A percentile compares a stretch with the other conserved stretches of the same genome.
phyloP scores from a whole-genome alignment of 2,888 invertebrate genomes.

The Nymphalis urticae region DNA sequence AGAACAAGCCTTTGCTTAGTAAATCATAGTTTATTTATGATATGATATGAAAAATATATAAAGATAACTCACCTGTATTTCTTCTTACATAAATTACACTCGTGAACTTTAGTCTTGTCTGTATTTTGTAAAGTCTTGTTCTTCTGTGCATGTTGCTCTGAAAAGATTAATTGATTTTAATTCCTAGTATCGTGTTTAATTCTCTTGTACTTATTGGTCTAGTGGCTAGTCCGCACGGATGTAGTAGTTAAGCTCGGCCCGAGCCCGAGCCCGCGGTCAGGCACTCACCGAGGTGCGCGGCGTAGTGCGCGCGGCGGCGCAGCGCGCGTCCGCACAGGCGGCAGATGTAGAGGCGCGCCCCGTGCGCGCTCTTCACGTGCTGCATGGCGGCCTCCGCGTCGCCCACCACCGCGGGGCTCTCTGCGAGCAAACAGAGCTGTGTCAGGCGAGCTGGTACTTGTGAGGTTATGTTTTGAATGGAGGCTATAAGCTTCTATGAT shows the following conservation, averaged over 20 bases:
- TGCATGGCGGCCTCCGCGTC: constrained; percentile 82
- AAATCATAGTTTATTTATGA: no score
- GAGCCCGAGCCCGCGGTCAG: no score
- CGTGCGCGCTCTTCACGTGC: constrained; percentile 84
- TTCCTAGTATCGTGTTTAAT: neutral
- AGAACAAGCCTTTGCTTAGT: no score
- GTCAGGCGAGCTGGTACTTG: no score
- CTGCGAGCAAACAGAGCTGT: neutral
- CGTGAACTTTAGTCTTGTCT: constrained; percentile 76
- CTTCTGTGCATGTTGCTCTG: constrained; percentile 58
- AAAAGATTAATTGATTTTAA: constrained; percentile 21
- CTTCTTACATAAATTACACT: constrained; percentile 85
- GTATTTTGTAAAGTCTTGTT: constrained; percentile 10
- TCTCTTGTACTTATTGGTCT: neutral
- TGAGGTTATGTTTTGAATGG: no score
- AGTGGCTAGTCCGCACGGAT: no score
- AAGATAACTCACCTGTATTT: constrained; percentile 76
- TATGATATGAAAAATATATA: neutral
- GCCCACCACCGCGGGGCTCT: constrained; percentile 43
- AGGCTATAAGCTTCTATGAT: no score
- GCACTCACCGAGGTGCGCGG: constrained; percentile 82
- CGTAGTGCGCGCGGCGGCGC: constrained; percentile 83
- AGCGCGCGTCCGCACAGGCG: constrained; percentile 85
- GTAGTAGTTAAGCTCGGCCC: neutral
- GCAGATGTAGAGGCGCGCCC: constrained; percentile 85